phyloP scores from a whole-genome alignment of 2,797 vertebrate genomes.

The Tiaroga cobitis region DNA sequence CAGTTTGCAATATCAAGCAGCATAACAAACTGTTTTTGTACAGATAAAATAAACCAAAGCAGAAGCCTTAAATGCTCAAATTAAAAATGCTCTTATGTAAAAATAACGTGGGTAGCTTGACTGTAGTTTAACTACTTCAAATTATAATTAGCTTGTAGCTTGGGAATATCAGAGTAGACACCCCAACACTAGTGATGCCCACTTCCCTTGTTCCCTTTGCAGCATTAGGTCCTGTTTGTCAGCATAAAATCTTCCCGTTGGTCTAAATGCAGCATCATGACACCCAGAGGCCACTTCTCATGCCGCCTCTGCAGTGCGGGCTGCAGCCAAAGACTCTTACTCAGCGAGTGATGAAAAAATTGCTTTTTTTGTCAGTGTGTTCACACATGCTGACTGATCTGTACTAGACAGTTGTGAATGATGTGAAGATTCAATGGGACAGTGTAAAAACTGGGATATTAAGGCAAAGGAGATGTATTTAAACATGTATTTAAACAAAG shows the following conservation, averaged over 20 bases:
- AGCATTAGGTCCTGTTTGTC: conserved; percentile 6
- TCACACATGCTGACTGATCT: background rate
- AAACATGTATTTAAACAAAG: background rate
- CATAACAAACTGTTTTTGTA: background rate
- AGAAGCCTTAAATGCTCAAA: background rate
- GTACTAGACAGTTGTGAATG: conserved; percentile 6
- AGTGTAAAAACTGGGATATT: background rate
- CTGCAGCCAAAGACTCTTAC: background rate
- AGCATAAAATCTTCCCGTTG: background rate
- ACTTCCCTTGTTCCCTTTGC: background rate
- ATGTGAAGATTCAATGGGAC: background rate
- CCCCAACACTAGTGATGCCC: background rate
- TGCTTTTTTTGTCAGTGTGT: background rate
- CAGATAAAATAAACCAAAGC: background rate
- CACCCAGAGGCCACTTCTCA: conserved; percentile 25
- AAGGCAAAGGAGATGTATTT: background rate
- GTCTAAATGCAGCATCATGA: conserved; percentile 7
- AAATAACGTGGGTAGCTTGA: background rate
- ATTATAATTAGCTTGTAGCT: background rate
- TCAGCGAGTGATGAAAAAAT: background rate
- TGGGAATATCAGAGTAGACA: background rate
- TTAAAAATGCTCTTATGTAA: background rate
- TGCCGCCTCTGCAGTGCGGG: conserved; percentile 4
- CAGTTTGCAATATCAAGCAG: background rate
- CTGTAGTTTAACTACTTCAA: background rate